A percentile compares a stretch with the other conserved stretches of the same genome.
Conservation (phyloP, 2,888 invertebrate genomes). For the Dorcus hopei region DNA sequence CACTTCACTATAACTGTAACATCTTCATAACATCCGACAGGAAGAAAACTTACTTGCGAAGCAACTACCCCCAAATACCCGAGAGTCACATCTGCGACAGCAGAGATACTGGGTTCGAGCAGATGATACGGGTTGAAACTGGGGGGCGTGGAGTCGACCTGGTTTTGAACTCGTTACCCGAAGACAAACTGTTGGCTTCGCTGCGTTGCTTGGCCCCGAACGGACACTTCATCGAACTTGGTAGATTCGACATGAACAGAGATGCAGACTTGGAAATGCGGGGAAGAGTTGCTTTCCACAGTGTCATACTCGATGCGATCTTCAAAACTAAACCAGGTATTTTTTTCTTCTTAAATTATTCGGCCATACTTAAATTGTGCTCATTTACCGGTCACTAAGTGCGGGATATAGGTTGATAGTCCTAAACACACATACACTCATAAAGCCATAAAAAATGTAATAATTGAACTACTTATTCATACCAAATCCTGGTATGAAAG, state of each 20-base stretch:
- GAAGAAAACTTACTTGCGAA: conserved; percentile 79
- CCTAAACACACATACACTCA: too few species aligned
- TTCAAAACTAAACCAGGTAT: conserved; percentile 34
- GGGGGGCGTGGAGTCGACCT: conserved; percentile 86
- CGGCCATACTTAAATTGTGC: background rate
- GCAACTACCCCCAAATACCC: conserved; percentile 65
- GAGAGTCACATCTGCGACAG: conserved; percentile 81
- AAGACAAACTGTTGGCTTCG: conserved; percentile 79
- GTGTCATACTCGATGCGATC: conserved; percentile 67
- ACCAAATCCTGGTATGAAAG: too few species aligned
- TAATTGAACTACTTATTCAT: too few species aligned
- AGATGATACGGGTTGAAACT: conserved; percentile 75
- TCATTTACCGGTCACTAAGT: too few species aligned
- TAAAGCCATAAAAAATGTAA: too few species aligned
- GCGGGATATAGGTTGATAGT: too few species aligned
- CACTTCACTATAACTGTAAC: conserved; percentile 63
- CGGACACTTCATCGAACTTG: conserved; percentile 80
- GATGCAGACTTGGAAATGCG: conserved; percentile 65
- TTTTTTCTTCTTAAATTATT: conserved; percentile 38
- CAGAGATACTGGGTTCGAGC: conserved; percentile 83
- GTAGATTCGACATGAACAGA: conserved; percentile 73
- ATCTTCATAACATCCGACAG: conserved; percentile 82
- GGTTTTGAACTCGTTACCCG: conserved; percentile 85
- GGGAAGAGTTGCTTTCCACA: conserved; percentile 61
- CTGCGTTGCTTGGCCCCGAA: conserved; percentile 57